Evolutionary conservation across 2,888 invertebrate species (phyloP), one percentile per base, ranked within the genome.

Genomic region (Aelia acuminata): DNA sequence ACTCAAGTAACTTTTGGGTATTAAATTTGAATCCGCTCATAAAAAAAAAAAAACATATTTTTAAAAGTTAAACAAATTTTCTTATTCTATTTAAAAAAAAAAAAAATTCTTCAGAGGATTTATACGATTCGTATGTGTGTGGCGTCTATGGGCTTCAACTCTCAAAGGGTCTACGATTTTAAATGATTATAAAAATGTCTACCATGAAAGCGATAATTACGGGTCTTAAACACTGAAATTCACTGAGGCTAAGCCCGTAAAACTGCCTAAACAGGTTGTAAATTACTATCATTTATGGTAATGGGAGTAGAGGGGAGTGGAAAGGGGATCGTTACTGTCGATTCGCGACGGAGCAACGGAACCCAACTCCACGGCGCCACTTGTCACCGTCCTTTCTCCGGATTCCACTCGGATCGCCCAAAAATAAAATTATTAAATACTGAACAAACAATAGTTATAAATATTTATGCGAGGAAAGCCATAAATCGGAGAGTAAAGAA

Each of bases 371-470:
- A 35, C 35, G 63, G 63, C 63, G 31, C 63, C 63, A 35, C 63
- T 70, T 80, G 80, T 43, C 80, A 80, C 80, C 11, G 80, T 43
- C n/a, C 80, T 80, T 80, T 43, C 80, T 80, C 80, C 43, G 43
- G 43, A 47, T 35, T 47, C 43, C n/a, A 13, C 43, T 80, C 43
- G 80, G 43, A 22, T 43, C 18, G 31, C 35, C 11, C 2, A 70
- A 70, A 70, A 80, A 70, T 70, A 80, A 80, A 80, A 80, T n/a
- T 80, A 80, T 80, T 80, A 80, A 80, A 80, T 80, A 80, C 80
- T 47, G 80, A 80, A 80, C 80, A 80, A 80, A 80, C 80, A 80
- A 80, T 80, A 80, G 80, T 80, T 80, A 80, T 80, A 80, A 80
- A 80, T 80, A 80, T 80, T 80, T 80, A 80, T 80, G 80, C 43